Base-by-base conservation (phyloP, 37 sponge, comb jelly and placozoan genomes). In the Haliclona indistincta region DNA sequence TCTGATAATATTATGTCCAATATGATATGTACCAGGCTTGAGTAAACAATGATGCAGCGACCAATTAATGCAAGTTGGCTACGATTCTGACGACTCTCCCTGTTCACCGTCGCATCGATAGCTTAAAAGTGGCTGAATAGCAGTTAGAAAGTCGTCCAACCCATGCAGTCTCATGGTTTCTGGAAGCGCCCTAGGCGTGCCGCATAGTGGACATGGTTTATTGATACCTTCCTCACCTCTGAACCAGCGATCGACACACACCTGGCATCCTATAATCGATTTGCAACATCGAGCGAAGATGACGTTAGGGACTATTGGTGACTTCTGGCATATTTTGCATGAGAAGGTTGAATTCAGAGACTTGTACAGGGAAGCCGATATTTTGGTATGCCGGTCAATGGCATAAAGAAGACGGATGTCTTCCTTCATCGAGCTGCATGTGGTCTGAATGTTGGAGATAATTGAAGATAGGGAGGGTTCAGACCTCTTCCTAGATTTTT, bases 281-380 rank as follows among this genome's bases (percentile, higher is more conserved):
- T 45, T 69, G 54, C 84, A 84, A 32, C 84, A 84, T n/a, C 42
- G 39, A 2, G 77, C 71, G 22, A 84, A 43, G 17, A 84, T 68
- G 42, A 76, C 41, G 0, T 70, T 76, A 25, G 76, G 76, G 0
- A 6, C 1, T 11, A 75, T 38, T 22, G 77, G 84, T 0, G 70
- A 15, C 1, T 1, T 34, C 1, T 75, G 68, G 41, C 84, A 84
- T 15, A 84, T 84, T 32, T 60, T 75, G 44, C 84, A 84, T 37
- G 25, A 25, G 47, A 84, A 84, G 49, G 84, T 37, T 29, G 41
- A 56, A 4, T 19, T 11, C 35, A 77, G n/a, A 3, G 39, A 13
- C n/a, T 11, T 1, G 13, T 64, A 25, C 34, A 77, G 52, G 51
- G 54, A 53, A 45, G 35, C 32, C 52, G 71, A 54, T 1, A 51